A percentile compares a stretch with the other conserved stretches of the same genome.
phyloP scores from a whole-genome alignment of 2,113 vertebrate species.

The Callithrix jacchus region DNA sequence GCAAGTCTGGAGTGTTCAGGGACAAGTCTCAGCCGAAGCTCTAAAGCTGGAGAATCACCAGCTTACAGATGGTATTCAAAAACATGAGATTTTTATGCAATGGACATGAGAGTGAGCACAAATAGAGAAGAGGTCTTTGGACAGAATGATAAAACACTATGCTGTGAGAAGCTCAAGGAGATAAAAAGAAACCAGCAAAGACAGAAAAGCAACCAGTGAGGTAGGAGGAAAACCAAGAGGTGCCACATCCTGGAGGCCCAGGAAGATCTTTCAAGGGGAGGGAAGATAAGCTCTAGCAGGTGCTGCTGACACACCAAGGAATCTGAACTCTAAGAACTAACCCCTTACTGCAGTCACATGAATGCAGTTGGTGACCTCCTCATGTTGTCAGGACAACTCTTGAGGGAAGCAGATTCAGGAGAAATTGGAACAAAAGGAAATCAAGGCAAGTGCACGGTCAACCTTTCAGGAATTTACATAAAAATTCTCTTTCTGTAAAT shows the following conservation, averaged over 20 bases:
- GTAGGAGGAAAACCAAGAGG: not conserved
- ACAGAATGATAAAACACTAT: not conserved
- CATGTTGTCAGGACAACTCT: not conserved
- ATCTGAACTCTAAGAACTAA: not conserved
- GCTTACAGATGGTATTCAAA: not conserved
- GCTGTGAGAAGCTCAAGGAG: not conserved
- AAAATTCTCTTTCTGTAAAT: not conserved
- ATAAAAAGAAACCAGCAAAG: not conserved
- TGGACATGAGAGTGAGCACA: not conserved
- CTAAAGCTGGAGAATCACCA: not conserved
- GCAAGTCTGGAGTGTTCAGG: not conserved
- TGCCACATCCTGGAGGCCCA: not conserved
- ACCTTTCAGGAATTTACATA: not conserved
- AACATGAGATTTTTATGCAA: not conserved
- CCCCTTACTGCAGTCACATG: not conserved
- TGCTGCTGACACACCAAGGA: not conserved
- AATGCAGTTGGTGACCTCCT: not conserved
- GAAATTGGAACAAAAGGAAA: not conserved
- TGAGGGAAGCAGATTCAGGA: not conserved
- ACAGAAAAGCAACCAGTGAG: not conserved
- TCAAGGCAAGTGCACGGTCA: not conserved
- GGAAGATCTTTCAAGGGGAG: not conserved
- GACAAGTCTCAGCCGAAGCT: not conserved
- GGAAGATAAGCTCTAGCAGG: not conserved
- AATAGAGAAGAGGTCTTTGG: not conserved